Base-by-base conservation (phyloP, 2,888 invertebrate genomes). In the Tridacna crocea region DNA sequence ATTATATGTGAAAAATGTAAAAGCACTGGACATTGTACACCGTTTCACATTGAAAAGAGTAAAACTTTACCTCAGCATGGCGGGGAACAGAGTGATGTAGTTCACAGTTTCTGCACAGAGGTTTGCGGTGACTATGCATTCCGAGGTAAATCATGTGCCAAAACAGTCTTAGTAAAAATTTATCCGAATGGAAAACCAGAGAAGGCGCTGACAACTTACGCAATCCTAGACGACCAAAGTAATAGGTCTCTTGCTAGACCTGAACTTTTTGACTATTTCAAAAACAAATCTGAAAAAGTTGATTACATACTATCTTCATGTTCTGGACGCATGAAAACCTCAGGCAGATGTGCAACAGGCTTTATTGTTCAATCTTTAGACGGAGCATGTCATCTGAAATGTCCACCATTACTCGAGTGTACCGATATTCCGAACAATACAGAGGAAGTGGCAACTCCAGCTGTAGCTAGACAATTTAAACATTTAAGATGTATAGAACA, bases 231-330 rank as follows among this genome's bases (percentile, higher is more conserved):
- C n/a, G n/a, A n/a, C n/a, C n/a, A n/a, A n/a, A n/a, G n/a, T n/a
- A n/a, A n/a, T n/a, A n/a, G n/a, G n/a, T n/a, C n/a, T n/a, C n/a
- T n/a, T n/a, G n/a, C n/a, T n/a, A n/a, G n/a, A n/a, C n/a, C n/a
- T n/a, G 72, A 78, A 3, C 58, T 88, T 19, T 83, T 88, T 65
- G 80, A 83, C 15, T 22, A 17, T 24, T 60, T 84, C 22, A 63
- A 65, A 10, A 22, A 72, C 8, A n/a, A 72, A 0, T 26, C 72
- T 26, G 65, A 75, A 17, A 47, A 19, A n/a, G 24, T 75, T 12
- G 36, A 76, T 17, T 86, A 79, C 68, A 66, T 66, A n/a, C 68
- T 86, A 24, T 76, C 81, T n/a, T 79, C 86, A 19, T 84, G 86
- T 58, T 24, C 80, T 60, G 85, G 83, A 24, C 72, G 15, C n/a